A percentile compares a stretch with the other conserved stretches of the same genome.
phyloP scores from a whole-genome alignment of 2,113 vertebrate species.

The Lathamus discolor region DNA sequence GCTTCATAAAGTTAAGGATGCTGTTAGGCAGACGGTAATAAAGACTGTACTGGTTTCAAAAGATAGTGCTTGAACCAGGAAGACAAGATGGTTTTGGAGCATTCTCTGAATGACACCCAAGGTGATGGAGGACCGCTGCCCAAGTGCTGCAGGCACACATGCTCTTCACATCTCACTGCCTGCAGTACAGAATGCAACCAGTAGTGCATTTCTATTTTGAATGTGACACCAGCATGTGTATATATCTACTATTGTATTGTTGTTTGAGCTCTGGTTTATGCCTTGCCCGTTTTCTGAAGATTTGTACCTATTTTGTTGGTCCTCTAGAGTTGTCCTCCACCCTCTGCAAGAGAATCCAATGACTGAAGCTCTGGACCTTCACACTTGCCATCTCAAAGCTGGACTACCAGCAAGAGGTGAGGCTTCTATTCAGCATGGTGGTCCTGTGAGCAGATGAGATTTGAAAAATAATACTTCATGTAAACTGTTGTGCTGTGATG shows the following conservation, averaged over 20 bases:
- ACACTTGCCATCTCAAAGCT: not conserved
- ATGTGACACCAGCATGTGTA: not conserved
- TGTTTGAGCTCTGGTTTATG: not conserved
- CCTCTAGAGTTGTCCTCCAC: not conserved
- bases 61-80: not conserved
- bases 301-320: not conserved
- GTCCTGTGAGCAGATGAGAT: not conserved
- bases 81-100: not conserved
- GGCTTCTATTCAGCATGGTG: not conserved
- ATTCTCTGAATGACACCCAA: not conserved
- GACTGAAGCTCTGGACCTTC: not conserved
- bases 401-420: not conserved
- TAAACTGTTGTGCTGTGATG: accelerated
- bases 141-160: accelerated
- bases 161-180: not conserved
- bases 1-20: not conserved
- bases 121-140: not conserved
- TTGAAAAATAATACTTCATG: not conserved
- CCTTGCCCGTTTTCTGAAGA: not conserved
- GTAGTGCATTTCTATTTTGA: not conserved
- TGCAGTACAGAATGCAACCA: not conserved
- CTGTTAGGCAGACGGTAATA: not conserved
- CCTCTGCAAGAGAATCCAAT: accelerated
- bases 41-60: not conserved
- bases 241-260: not conserved